Evolutionary conservation across 2,797 vertebrate species (phyloP).

Genomic region (Sparus aurata): DNA sequence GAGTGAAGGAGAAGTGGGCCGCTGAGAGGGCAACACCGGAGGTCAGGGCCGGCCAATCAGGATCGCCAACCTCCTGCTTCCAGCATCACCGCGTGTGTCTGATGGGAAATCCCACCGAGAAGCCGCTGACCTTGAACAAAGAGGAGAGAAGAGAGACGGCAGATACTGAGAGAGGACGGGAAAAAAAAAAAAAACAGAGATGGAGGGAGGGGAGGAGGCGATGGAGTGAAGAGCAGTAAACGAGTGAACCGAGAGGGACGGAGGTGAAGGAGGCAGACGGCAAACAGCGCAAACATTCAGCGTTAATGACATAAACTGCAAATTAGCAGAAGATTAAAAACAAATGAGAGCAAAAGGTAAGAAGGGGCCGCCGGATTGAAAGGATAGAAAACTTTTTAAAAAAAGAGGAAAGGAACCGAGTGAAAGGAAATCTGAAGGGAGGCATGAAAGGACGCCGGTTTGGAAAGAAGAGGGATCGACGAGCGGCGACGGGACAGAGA

Average conservation of each 20-base stretch:
- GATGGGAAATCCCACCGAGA: conserved; percentile 60
- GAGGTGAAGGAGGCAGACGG: neutral
- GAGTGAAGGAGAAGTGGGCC: conserved; percentile 5
- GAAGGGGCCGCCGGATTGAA: neutral
- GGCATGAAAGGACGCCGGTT: neutral
- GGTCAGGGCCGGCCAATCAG: conserved; percentile 49
- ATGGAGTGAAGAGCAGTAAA: too few species aligned
- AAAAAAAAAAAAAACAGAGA: neutral
- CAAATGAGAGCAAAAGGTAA: too few species aligned
- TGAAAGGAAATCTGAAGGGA: neutral
- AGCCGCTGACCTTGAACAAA: conserved; percentile 64
- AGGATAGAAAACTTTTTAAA: neutral
- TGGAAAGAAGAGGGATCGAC: too few species aligned
- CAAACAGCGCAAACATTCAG: neutral
- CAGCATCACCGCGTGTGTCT: conserved; percentile 21
- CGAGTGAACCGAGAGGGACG: neutral
- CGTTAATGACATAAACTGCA: too few species aligned
- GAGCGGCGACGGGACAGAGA: neutral
- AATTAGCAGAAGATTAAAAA: too few species aligned
- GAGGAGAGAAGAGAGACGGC: conserved; percentile 10
- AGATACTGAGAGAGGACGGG: conserved; percentile 5
- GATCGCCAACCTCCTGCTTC: conserved; percentile 15
- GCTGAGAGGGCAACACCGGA: conserved; percentile 43
- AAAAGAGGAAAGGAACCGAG: neutral
- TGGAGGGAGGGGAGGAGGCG: neutral